Base-by-base conservation (phyloP, 2,888 invertebrate species). In the Andrena haemorrhoa region DNA sequence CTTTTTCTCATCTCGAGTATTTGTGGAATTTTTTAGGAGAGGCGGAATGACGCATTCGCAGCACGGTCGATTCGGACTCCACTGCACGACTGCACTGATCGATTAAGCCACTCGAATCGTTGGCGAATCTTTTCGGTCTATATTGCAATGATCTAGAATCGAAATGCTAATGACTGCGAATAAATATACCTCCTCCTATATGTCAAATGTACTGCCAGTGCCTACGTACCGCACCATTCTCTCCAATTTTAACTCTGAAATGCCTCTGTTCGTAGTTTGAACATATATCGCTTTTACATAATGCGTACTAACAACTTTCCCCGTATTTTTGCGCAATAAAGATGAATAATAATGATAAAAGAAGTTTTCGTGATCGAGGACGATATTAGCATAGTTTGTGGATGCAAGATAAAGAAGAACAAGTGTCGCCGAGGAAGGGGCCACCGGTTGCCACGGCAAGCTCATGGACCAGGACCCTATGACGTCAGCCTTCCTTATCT, bases 401-500 rank as follows among this genome's bases (percentile, higher is more conserved):
- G 23, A 10, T 35, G 31, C 16, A 2, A 10, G 16, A 29, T 35
- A 20, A 23, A 61, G 47, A n/a, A 5, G 31, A 33, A 41, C 16
- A 20, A 33, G 26, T 16, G 41, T 60, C 12, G 20, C 12, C 33
- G 35, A 53, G 20, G 23, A 58, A 51, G 31, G 8, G 2, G 35
- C 16, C 47, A 23, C 47, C 58, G 76, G 41, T 74, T 35, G 68
- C 33, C 16, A 10, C 56, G 35, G 51, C n/a, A 56, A 35, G 29
- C 49, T 60, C 64, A 10, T 16, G 49, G n/a, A 51, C 10, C 64
- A 31, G 26, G 47, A 51, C 51, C 51, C 12, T 12, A 51, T 60
- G 65, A 75, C 51, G 33, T 53, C 47, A 56, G 47, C 51, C 26
- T 7, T 41, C 33, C 65, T 76, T 77, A 76, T 70, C 77, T 77